phyloP scores from a whole-genome alignment of 1,140 invertebrate genomes.

The Macrobrachium nipponense region DNA sequence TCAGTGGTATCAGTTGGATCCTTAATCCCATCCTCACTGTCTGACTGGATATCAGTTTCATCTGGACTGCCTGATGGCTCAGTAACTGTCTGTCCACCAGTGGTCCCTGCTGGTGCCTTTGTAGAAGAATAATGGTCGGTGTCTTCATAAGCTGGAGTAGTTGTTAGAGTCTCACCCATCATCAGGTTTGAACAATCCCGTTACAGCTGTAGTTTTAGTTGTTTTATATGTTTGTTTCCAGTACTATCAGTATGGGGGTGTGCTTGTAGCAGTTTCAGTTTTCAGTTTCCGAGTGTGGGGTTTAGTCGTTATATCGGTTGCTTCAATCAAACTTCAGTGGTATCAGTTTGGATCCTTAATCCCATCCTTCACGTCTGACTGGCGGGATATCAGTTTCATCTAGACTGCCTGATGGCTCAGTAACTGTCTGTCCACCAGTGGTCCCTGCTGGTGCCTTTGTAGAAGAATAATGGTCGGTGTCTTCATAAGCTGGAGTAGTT shows the following conservation, averaged over 20 bases:
- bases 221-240: constrained; percentile 14
- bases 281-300: neutral
- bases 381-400: no score
- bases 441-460: no score
- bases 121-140: neutral
- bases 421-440: neutral
- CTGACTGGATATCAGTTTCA: no score
- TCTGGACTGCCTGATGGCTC: neutral
- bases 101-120: neutral
- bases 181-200: neutral
- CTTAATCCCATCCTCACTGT: no score
- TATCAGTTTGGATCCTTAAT: no score
- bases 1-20: no score
- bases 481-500: neutral
- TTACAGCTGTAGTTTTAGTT: neutral
- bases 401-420: neutral
- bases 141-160: neutral
- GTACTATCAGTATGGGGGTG: neutral
- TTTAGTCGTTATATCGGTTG: neutral
- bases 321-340: constrained; percentile 12
- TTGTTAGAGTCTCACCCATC: neutral
- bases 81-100: neutral
- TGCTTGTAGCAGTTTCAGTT: constrained; percentile 9
- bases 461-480: neutral
- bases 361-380: no score